Conservation (phyloP, 1,140 invertebrate genomes). For the Hormaphis cornu region DNA sequence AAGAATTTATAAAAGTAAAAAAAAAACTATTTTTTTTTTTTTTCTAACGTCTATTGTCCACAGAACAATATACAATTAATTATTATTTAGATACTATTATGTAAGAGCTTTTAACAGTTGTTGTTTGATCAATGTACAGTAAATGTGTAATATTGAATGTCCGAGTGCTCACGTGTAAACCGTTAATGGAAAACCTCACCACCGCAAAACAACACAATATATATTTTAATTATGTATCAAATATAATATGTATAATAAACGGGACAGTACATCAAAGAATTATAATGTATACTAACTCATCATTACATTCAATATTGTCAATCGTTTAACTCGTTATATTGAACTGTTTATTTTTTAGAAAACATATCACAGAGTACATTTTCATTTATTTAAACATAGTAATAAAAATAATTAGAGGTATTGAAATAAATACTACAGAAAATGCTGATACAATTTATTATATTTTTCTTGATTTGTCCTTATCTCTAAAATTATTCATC, state of each 20-base stretch:
- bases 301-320: background rate
- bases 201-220: background rate
- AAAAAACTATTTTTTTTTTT: background rate
- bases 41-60: constrained; percentile 10
- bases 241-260: too few relatives aligned
- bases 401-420: background rate
- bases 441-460: background rate
- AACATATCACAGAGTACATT: constrained; percentile 13
- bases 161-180: background rate
- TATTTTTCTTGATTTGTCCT: background rate
- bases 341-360: constrained; percentile 7
- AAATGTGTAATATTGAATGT: constrained; percentile 17
- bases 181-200: background rate
- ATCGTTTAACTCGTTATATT: background rate
- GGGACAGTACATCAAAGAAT: background rate
- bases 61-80: background rate
- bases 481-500: constrained; percentile 30
- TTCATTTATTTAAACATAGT: background rate
- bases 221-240: too few relatives aligned
- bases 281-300: background rate
- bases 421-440: background rate
- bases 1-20: constrained; percentile 25
- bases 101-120: constrained; percentile 6
- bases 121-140: background rate
- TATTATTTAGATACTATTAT: constrained; percentile 9